Evolutionary conservation across 2,888 invertebrate species (phyloP), one percentile per base, ranked within the genome.

Genomic region (Dione juno): DNA sequence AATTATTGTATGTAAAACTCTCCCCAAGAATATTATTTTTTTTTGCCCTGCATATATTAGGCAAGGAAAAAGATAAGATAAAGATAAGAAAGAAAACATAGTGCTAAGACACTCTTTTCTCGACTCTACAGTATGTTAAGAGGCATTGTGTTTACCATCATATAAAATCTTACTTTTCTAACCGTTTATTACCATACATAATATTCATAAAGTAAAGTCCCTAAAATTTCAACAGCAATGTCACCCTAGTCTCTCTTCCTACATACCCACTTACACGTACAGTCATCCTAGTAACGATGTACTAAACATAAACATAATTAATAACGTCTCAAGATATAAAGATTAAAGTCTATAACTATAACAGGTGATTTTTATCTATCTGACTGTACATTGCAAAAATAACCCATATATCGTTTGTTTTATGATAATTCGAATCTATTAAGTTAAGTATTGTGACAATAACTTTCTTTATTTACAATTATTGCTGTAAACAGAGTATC

Each of bases 271-370:
- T 53, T 52, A 45, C 64, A 53, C 48, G 58, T 59, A 57, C 61
- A 65, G 61, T 59, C 74, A 63, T 67, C 69, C 67, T 63, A 48
- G 72, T 52, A 70, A 72, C 61, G 67, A 70, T 72, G 69, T 50
- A 61, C 69, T 67, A 69, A 66, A 66, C 63, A 37, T 53, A 66
- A 58, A 69, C 64, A 74, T 74, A 70, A 72, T 74, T 74, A 72
- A 72, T 74, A 72, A 74, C 72, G 70, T 69, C 72, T 67, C 67
- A 72, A 72, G 69, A 74, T 74, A 14, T 52, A 37, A 43, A 74
- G 72, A 72, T 74, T 70, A 67, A 16, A 58, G 52, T 61, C 52
- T n/a, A n/a, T n/a, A n/a, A 2, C 65, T 61, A 70, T 70, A 72
- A 74, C 67, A 72, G 69, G 67, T 72, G 67, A 72, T 72, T 72